A percentile compares a stretch with the other conserved stretches of the same genome.
Evolutionary conservation across 2,888 invertebrate genomes (phyloP).

Genomic region (Tetragonisca angustula): DNA sequence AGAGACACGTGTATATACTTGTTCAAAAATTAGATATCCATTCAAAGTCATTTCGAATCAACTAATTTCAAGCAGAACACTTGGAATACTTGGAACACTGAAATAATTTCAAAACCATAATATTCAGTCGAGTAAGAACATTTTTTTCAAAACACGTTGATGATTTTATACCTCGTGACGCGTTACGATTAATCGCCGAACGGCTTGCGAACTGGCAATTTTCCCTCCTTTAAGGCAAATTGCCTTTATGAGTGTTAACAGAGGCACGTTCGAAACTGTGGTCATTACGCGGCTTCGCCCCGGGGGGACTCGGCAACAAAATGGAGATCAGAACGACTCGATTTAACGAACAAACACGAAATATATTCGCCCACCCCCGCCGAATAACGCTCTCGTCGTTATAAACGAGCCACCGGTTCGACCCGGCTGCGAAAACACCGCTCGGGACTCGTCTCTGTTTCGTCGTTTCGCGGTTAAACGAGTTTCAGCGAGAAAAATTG

Average conservation of each 20-base stretch:
- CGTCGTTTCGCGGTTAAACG: conserved; percentile 7
- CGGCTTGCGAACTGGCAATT: conserved; percentile 20
- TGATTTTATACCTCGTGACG: background rate
- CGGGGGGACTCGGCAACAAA: conserved; percentile 52
- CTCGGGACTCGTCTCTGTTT: conserved; percentile 4
- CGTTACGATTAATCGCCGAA: background rate
- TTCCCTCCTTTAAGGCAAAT: conserved; percentile 49
- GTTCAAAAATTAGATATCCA: too few relatives aligned
- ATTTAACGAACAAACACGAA: conserved; percentile 50
- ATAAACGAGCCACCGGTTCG: conserved; percentile 9
- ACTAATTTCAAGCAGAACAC: too few relatives aligned
- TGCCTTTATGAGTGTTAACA: conserved; percentile 49
- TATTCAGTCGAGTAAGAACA: too few relatives aligned
- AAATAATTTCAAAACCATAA: too few relatives aligned
- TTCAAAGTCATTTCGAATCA: too few relatives aligned
- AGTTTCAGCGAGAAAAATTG: background rate
- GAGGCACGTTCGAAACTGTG: conserved; percentile 38
- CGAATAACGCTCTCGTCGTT: background rate
- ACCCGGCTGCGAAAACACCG: conserved; percentile 8
- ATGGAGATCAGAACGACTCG: conserved; percentile 51
- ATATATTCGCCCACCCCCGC: conserved; percentile 16
- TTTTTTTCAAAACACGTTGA: too few relatives aligned
- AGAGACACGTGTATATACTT: too few relatives aligned
- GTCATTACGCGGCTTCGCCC: conserved; percentile 56
- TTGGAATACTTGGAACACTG: too few relatives aligned